Evolutionary conservation across 2,113 vertebrate genomes (phyloP).

Genomic region (Myotis lucifugus): DNA sequence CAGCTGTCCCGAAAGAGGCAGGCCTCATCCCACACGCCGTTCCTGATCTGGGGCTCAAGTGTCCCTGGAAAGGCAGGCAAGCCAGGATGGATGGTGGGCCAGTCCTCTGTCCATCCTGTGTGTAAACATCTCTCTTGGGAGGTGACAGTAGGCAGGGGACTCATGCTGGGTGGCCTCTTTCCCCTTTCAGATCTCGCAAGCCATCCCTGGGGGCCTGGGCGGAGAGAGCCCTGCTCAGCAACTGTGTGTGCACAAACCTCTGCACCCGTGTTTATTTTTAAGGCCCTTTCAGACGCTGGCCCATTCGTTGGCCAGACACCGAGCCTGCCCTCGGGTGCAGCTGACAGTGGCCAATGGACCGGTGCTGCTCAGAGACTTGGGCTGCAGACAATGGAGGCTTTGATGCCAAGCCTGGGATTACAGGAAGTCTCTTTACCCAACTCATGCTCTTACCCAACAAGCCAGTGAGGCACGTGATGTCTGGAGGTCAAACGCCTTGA

Average conservation of each 20-base stretch:
- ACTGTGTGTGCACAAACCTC: too few species aligned
- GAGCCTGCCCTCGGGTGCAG: background rate
- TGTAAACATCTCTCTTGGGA: background rate
- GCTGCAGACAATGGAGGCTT: constrained; percentile 33
- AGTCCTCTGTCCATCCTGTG: fast-evolving
- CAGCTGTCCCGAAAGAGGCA: background rate
- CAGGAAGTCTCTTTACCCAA: background rate
- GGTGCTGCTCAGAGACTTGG: background rate
- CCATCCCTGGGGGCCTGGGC: background rate
- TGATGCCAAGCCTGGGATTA: constrained; percentile 39
- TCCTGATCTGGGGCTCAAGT: background rate
- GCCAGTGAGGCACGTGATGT: background rate
- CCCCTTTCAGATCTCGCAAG: background rate
- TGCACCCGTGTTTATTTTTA: background rate
- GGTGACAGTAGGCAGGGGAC: too few species aligned
- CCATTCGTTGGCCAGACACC: background rate
- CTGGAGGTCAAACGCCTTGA: background rate
- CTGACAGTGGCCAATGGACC: background rate
- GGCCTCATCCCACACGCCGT: background rate
- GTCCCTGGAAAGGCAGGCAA: background rate
- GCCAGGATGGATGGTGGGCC: background rate
- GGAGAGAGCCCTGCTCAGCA: background rate
- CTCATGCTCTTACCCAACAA: background rate
- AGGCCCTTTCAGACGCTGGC: background rate
- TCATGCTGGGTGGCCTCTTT: background rate